Base-by-base conservation (phyloP, 35 echinoderm and acorn worm genomes). In the Antedon bifida region DNA sequence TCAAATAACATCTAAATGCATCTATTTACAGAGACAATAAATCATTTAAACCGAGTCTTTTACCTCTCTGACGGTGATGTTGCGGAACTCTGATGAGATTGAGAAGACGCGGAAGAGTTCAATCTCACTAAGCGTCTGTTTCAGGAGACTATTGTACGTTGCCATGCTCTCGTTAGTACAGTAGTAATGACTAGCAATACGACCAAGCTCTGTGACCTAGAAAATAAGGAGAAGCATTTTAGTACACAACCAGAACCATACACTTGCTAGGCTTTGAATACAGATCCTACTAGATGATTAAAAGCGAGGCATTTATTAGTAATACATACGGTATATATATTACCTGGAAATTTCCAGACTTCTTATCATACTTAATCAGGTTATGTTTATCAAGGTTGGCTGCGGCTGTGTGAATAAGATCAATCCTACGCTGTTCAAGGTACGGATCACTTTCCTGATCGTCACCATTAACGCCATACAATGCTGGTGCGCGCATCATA, bases 121-220 rank as follows among this genome's bases (percentile, higher is more conserved):
- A 10, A 99, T 99, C 76, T 99, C 95, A 83, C 95, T 99, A 10
- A 93, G 88, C 1, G 91, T 99, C 19, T 91, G 95, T 56, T 99
- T 93, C 44, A 93, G 85, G 0, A 92, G 86, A 13, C 90, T 92
- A 91, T 99, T 92, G 90, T 99, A 99, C 32, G 95, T 99, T 14
- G 91, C 35, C 82, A 92, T 97, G 32, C 91, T 93, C 5, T 99
- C 95, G 33, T 99, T 90, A 88, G 95, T 99, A 73, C 90, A 99
- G 85, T 93, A 99, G 79, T 99, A 99, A 73, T 99, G 95, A 74
- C 95, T 99, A 78, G 90, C 95, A 46, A 99, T 99, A 10, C 95
- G 90, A 36, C 95, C 95, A 34, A 99, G 88, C 64, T 99, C 95
- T 23, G 95, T 99, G 32, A 99, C 91, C 95, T 99, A 29, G 0